Conservation (phyloP, 2,888 invertebrate genomes). For the Cataglyphis cursor region DNA sequence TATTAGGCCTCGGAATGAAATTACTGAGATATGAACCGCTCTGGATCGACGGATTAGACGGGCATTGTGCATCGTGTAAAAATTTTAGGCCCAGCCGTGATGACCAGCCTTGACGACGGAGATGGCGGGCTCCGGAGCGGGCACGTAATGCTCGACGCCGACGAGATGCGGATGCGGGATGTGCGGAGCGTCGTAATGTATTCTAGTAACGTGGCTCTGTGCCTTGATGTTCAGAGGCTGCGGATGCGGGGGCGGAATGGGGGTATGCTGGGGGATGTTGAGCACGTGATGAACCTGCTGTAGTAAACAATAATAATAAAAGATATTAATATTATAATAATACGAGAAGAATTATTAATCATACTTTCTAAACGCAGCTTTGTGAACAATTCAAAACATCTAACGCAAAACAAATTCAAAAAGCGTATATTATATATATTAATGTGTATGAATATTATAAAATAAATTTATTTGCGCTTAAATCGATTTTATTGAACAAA, state of each 20-base stretch:
- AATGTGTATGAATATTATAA: background rate
- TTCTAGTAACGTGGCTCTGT: conserved; percentile 77
- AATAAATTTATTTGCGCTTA: background rate
- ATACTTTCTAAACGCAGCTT: background rate
- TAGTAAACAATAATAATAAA: conserved; percentile 16
- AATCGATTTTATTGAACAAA: background rate
- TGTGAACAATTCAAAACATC: background rate
- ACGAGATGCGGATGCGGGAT: conserved; percentile 88
- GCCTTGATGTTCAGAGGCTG: conserved; percentile 83
- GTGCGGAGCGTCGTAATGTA: conserved; percentile 83
- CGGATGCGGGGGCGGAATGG: conserved; percentile 83
- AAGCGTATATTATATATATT: background rate
- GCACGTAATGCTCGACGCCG: conserved; percentile 87
- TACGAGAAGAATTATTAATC: background rate
- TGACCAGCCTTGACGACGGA: conserved; percentile 87
- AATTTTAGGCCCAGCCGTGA: conserved; percentile 81
- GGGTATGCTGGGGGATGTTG: conserved; percentile 81
- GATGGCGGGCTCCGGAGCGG: conserved; percentile 88
- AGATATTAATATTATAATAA: background rate
- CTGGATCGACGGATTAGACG: conserved; percentile 75
- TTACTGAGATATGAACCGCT: conserved; percentile 72
- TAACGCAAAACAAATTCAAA: background rate
- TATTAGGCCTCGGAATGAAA: conserved; percentile 56
- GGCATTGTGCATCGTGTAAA: conserved; percentile 48
- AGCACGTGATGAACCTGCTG: conserved; percentile 77